phyloP scores from a whole-genome alignment of 2,113 vertebrate genomes.

The Sporophila hypoxantha region DNA sequence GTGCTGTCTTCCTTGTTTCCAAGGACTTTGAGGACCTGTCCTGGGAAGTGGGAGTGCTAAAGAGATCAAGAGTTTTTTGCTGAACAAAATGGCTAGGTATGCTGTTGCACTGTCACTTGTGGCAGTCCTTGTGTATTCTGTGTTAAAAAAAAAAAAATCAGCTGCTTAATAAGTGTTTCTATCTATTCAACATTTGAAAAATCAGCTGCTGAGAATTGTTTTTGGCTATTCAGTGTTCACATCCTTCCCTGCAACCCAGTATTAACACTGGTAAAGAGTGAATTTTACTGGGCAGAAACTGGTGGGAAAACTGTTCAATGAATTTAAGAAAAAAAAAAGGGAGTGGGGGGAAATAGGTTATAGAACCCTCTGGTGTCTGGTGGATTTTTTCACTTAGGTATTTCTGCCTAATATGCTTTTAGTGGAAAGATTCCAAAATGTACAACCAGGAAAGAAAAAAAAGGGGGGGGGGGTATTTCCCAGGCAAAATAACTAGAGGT shows the following conservation, averaged over 20 bases:
- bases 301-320: neutral
- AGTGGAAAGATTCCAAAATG: constrained; percentile 72
- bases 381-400: constrained; percentile 35
- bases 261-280: accelerated
- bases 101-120: neutral
- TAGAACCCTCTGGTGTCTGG: neutral
- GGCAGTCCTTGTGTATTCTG: neutral
- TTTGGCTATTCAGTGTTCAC: neutral
- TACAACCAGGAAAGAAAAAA: constrained; percentile 30
- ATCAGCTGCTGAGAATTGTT: neutral
- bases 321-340: neutral
- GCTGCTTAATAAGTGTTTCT: neutral
- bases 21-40: neutral
- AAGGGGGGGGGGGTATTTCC: accelerated
- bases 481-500: constrained; percentile 74
- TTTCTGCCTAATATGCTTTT: constrained; percentile 42
- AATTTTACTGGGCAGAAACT: neutral
- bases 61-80: neutral
- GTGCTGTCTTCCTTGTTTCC: neutral
- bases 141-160: neutral
- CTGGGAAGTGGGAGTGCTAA: neutral
- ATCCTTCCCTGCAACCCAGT: neutral
- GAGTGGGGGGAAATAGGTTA: neutral
- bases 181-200: neutral
- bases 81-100: neutral